Evolutionary conservation across 2,113 vertebrate genomes (phyloP).

Genomic region (Motacilla alba): DNA sequence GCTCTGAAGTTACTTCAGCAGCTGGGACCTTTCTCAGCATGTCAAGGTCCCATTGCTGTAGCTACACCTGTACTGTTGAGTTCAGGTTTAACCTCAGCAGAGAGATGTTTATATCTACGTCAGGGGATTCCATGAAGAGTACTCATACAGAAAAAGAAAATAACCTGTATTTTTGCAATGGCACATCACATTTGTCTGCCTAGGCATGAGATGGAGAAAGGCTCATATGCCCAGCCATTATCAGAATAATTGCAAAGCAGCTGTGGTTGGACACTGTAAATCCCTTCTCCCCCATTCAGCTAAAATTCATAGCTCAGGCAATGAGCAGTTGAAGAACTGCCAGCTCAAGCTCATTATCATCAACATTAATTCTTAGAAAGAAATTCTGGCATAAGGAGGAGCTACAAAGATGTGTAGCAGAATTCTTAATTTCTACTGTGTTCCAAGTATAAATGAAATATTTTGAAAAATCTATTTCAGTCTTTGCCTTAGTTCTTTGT

Average conservation of each 20-base stretch:
- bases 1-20: neutral
- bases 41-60: neutral
- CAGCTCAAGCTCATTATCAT: neutral
- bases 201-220: neutral
- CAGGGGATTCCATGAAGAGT: fast-evolving
- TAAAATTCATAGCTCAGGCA: neutral
- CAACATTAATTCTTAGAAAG: neutral
- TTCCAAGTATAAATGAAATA: neutral
- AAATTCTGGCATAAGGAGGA: neutral
- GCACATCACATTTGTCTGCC: neutral
- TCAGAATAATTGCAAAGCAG: neutral
- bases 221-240: neutral
- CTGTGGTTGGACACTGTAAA: neutral
- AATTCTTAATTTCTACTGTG: neutral
- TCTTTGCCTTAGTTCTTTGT: neutral
- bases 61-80: neutral
- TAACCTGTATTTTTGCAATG: neutral
- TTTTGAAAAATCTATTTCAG: neutral
- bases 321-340: neutral
- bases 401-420: neutral
- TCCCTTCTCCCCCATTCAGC: neutral
- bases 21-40: neutral
- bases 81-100: neutral
- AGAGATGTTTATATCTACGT: fast-evolving
- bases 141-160: neutral